These are phyloP conservation scores for Calcarius lapponicus DNA, from an alignment of 2,797 vertebrate species.

Conservation along the genomic window DNA sequence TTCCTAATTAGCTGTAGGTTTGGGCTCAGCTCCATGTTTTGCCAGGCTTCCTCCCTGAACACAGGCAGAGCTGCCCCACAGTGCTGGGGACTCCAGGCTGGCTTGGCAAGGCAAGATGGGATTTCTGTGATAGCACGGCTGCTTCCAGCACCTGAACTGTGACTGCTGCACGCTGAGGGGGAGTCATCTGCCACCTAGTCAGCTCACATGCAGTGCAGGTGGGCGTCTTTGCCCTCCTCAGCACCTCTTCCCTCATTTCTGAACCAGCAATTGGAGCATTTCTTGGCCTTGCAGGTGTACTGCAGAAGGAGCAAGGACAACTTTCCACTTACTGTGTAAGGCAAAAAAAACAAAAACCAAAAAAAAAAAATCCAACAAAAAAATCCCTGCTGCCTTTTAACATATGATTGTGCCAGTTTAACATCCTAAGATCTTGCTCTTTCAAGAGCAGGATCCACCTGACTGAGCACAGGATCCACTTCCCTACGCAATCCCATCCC, in stretches of 20 bases:
- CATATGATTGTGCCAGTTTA: background rate
- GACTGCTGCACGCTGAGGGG: background rate
- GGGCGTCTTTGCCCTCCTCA: background rate
- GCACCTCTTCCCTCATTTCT: background rate
- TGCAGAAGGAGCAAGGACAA: background rate
- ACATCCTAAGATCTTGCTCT: background rate
- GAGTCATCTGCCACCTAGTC: background rate
- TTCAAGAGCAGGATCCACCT: background rate
- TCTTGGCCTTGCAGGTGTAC: background rate
- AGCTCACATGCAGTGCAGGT: background rate
- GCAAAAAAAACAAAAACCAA: background rate
- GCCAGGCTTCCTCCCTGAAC: background rate
- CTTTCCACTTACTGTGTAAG: fast-evolving
- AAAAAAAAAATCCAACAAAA: background rate
- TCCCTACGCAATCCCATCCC: background rate
- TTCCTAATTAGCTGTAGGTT: background rate
- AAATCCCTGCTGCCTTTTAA: background rate
- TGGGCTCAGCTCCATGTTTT: background rate
- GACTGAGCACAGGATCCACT: background rate
- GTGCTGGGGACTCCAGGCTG: background rate
- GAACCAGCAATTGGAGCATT: background rate
- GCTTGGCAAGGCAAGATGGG: background rate
- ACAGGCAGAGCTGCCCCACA: background rate
- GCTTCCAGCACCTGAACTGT: background rate
- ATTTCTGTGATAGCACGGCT: background rate